Evolutionary conservation across 2,888 invertebrate species (phyloP).

Genomic region (Stenotaenia linearis): DNA sequence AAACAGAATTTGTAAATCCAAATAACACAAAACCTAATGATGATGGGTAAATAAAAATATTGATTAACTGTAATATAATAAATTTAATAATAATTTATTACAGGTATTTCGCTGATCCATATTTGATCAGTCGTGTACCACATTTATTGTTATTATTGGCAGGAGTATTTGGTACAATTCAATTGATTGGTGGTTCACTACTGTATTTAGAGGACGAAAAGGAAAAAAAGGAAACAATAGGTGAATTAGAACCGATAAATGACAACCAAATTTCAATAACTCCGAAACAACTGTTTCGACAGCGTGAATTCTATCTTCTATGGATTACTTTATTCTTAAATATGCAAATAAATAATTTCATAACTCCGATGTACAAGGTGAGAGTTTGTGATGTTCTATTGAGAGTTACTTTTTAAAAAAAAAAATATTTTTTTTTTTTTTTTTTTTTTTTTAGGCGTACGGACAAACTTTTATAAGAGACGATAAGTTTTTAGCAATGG

Average conservation of each 20-base stretch:
- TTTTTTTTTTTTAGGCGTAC: conserved; percentile 31
- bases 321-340: conserved; percentile 46
- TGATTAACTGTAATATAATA: neutral
- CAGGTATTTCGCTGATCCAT: neutral
- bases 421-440: neutral
- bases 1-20: neutral
- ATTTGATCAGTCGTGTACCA: neutral
- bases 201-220: neutral
- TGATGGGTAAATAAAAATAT: neutral
- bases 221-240: neutral
- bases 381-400: no score
- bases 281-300: conserved; percentile 41
- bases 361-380: conserved; percentile 47
- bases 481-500: conserved; percentile 50
- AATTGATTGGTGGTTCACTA: neutral
- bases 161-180: neutral
- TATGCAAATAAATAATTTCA: conserved; percentile 43
- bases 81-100: neutral
- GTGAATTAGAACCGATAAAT: neutral
- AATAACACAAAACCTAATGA: neutral
- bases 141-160: neutral
- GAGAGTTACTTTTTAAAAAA: no score
- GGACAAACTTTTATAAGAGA: conserved; percentile 50
- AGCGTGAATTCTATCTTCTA: conserved; percentile 43
- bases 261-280: conserved; percentile 32